These are phyloP conservation scores for Zootoca vivipara DNA, from an alignment of 2,113 vertebrate genomes.

Conservation along the genomic window DNA sequence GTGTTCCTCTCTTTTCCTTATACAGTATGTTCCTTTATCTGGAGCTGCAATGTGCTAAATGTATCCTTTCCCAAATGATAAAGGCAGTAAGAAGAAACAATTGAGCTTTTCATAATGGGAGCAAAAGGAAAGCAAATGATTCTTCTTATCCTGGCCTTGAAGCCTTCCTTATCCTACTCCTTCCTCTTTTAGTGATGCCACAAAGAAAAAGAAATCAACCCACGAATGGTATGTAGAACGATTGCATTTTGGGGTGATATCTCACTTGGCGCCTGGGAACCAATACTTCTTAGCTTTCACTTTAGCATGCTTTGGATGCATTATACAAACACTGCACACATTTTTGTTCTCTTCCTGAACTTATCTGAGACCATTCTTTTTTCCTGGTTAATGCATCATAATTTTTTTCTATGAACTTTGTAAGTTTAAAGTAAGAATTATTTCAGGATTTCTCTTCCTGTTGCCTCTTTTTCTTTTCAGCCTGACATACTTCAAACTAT, in stretches of 20 bases:
- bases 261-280: not conserved
- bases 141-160: not conserved
- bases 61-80: not conserved
- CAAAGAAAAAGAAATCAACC: constrained; percentile 12
- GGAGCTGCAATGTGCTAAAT: not conserved
- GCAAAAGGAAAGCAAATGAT: rapidly evolving
- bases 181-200: not conserved
- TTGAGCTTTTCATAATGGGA: not conserved
- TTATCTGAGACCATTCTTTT: not conserved
- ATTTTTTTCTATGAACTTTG: constrained; percentile 1
- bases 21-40: not conserved
- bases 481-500: not conserved
- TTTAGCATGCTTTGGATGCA: not conserved
- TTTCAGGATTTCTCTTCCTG: not conserved
- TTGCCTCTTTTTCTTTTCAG: not conserved
- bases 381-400: not conserved
- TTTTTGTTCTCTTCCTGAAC: not conserved
- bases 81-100: not conserved
- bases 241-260: not conserved
- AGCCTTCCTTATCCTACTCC: not conserved
- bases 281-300: constrained; percentile 4
- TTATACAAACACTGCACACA: not conserved
- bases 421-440: not conserved
- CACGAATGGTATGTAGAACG: not conserved
- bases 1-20: not conserved